Base-by-base conservation (phyloP, 2,797 vertebrate species). In the Melanotaenia nigrans region DNA sequence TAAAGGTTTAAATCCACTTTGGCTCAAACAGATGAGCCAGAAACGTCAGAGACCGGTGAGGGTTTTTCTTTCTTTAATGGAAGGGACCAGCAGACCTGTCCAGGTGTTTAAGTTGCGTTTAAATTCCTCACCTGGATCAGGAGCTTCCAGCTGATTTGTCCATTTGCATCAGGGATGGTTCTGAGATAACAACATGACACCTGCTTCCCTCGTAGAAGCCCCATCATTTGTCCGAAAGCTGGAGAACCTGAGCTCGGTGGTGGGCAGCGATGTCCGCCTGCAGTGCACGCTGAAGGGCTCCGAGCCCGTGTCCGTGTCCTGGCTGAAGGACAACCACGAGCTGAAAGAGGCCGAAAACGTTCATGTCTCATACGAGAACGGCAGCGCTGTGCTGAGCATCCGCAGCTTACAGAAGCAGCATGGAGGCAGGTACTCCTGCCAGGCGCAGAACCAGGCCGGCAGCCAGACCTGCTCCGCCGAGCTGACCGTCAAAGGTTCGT, bases 401-500 rank as follows among this genome's bases (percentile, higher is more conserved):
- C 95, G 90, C 73, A 94, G 93, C 79, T 89, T 97, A 73, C 95
- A 97, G 86, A 92, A 95, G 85, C 95, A 95, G 75, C 93, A 98
- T 55, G 95, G 94, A 32, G 98, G 98, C 62, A 99, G 97, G 86
- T 99, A 98, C 59, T 95, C 95, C n/a, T 99, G 98, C 89, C 96
- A 97, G 77, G 96, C 95, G 33, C 97, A 97, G 93, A 99, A 99
- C 28, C 97, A 97, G 87, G 98, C 98, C 0, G 98, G 98, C 61
- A 94, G 95, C 89, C 97, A 98, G 89, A 97, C 95, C 9, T 99
- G 97, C 84, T 97, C 96, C 68, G 96, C 97, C 33, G 65, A 95
- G 28, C 75, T 99, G 66, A 95, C 93, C 64, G 97, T 99, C 25
- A 99, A 99, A 99, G 98, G 98, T 99, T 93, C 59, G 98, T 97